A percentile compares a stretch with the other conserved stretches of the same genome.
These are phyloP conservation scores for Pyrgus malvae DNA, from an alignment of 2,888 invertebrate species.

Conservation along the genomic window DNA sequence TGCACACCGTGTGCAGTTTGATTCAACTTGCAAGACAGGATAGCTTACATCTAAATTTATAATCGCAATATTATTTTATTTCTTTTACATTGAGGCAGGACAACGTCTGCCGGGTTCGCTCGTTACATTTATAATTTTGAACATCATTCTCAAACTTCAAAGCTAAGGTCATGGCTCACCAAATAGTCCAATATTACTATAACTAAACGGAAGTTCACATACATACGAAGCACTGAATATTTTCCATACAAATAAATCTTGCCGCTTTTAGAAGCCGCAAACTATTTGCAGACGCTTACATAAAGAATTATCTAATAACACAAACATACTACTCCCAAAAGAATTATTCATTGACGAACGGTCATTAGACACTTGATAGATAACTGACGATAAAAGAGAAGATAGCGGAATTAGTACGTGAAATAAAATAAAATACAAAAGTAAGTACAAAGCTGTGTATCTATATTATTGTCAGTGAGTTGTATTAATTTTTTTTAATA, in stretches of 20 bases:
- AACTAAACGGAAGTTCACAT: background rate
- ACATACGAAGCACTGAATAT: background rate
- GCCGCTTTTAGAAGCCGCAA: background rate
- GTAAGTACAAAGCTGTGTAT: too few species aligned
- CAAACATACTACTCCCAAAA: slow-evolving; percentile 5
- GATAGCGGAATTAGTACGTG: background rate
- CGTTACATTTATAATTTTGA: too few species aligned
- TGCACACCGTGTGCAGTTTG: too few species aligned
- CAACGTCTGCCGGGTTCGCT: too few species aligned
- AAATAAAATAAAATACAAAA: background rate
- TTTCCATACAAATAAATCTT: background rate
- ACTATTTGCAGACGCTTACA: slow-evolving; percentile 10
- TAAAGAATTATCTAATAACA: slow-evolving; percentile 14
- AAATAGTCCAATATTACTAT: background rate
- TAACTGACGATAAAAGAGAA: background rate
- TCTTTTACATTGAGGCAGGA: too few species aligned
- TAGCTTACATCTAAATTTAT: too few species aligned
- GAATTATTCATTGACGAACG: slow-evolving; percentile 7
- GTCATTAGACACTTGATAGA: background rate
- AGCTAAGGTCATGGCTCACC: too few species aligned
- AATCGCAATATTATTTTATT: too few species aligned
- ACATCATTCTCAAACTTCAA: too few species aligned
- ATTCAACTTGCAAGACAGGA: too few species aligned
- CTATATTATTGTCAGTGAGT: too few species aligned
- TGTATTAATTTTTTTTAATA: too few species aligned